A percentile compares a stretch with the other conserved stretches of the same genome.
Conservation (phyloP, 2,113 vertebrate species). For the Daphoenositta chrysoptera region DNA sequence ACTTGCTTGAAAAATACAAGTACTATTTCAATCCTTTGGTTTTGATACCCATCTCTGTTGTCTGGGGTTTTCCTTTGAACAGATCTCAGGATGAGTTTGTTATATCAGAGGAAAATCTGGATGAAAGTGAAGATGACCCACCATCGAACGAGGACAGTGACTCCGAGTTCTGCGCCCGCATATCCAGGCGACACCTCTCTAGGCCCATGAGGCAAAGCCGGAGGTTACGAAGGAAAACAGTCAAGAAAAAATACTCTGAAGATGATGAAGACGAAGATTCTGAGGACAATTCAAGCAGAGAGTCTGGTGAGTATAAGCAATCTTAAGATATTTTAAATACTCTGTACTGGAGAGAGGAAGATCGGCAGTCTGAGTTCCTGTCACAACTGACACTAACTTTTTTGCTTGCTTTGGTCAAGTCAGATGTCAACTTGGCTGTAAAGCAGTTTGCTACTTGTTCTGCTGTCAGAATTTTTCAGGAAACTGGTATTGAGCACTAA, state of each 20-base stretch:
- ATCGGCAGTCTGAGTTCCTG: neutral
- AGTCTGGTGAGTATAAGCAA: constrained; percentile 69
- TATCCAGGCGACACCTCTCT: constrained; percentile 66
- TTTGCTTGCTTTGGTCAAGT: neutral
- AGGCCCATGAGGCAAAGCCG: constrained; percentile 78
- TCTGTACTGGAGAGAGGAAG: neutral
- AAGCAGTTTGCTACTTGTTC: neutral
- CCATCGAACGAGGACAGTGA: constrained; percentile 84
- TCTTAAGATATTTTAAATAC: neutral
- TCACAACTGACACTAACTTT: rapidly evolving
- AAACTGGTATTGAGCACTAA: neutral
- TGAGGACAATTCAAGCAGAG: constrained; percentile 75
- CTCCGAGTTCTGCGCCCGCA: constrained; percentile 71
- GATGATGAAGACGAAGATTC: constrained; percentile 89
- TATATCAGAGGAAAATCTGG: constrained; percentile 83
- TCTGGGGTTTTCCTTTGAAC: neutral
- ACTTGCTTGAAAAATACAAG: neutral
- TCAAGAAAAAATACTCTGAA: constrained; percentile 87
- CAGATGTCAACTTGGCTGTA: neutral
- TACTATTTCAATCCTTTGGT: neutral
- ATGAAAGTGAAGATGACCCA: constrained; percentile 81
- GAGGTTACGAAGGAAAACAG: constrained; percentile 76
- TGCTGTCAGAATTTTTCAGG: neutral
- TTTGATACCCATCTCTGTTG: neutral
- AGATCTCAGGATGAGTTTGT: constrained; percentile 92